Evolutionary conservation across 1,140 invertebrate species (phyloP), one percentile per base, ranked within the genome.

Genomic region (Bombus difficillimus): DNA sequence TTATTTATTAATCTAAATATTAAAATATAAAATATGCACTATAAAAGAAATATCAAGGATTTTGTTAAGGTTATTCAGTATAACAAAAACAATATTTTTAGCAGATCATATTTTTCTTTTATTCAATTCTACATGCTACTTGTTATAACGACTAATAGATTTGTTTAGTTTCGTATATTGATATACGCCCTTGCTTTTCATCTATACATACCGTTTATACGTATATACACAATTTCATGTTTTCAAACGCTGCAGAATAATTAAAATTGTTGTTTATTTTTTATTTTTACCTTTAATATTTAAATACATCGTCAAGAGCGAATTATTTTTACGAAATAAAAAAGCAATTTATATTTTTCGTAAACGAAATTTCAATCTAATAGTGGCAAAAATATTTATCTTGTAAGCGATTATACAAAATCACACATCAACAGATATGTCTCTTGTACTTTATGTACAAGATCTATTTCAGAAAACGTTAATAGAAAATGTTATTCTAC

Each of bases 401-500:
- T 77, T 47, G 59, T 64, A 87, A 87, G 78, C 81, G 73, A 77
- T 71, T 90, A 85, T 73, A 88, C 78, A 90, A 64, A 86, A 86
- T 90, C 81, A 86, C 69, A 74, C 76, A 59, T 82, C 74, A 85
- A 84, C 59, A 82, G 66, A 87, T 59, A 87, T 32, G 12, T 82
- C 22, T 72, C 39, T 69, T 75, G 86, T 91, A 93, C 84, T 72
- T 75, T 94, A 92, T 85, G 47, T 53, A 53, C 83, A 90, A 37
- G 92, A 91, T 89, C 78, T 84, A 90, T 80, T 85, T 92, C 90
- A 92, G 88, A 89, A 87, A 89, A 85, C 78, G 71, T 90, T 87
- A 91, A 93, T 93, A 93, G 86, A 93, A 93, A 93, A 93, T 86
- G 88, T 90, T 91, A 83, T 81, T 89, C 92, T 87, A 90, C 28